Base-by-base conservation (phyloP, 2,113 vertebrate genomes). In the Crotophaga sulcirostris region DNA sequence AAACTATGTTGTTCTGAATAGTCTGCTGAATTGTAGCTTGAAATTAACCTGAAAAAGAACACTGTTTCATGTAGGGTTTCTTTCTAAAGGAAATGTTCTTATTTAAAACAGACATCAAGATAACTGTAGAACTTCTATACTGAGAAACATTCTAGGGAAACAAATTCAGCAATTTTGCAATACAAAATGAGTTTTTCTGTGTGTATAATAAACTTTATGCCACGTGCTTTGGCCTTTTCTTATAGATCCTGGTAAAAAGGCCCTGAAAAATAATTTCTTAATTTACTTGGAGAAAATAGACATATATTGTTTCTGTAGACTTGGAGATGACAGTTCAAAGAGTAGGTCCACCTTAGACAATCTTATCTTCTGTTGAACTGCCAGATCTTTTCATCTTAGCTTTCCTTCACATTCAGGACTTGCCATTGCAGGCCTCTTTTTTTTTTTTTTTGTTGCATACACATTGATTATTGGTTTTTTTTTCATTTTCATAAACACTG, bases 341-440 rank as follows among this genome's bases (percentile, higher is more conserved):
- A 60, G 15, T 13, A 85, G 3, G 18, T 76, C 18, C 29, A 1
- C 4, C 25, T 90, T 38, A 62, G 7, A 38, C 6, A 86, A 15
- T 18, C 11, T 42, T 40, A 38, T 56, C 12, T 81, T 33, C 28
- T 45, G 6, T 64, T 55, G 31, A 91, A n/a, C 13, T 45, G 10
- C 18, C 4, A 31, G 6, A 9, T 54, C 24, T 45, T 88, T 72
- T 87, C 2, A 5, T 58, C 56, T 66, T 33, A 16, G 4, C 11
- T 20, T 82, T 72, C 64, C 11, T 79, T 85, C 12, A 34, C 21
- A 5, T 85, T 51, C 24, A 33, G 59, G n/a, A 70, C 15, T 6
- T 0, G 1, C 9, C 26, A 45, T 0, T 58, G 47, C 42, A 73
- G 13, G 3, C 10, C 24, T 62, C n/a, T n/a, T n/a, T 3, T 74